Conservation (phyloP, 2,888 invertebrate genomes). For the Notocelia uddmanniana region DNA sequence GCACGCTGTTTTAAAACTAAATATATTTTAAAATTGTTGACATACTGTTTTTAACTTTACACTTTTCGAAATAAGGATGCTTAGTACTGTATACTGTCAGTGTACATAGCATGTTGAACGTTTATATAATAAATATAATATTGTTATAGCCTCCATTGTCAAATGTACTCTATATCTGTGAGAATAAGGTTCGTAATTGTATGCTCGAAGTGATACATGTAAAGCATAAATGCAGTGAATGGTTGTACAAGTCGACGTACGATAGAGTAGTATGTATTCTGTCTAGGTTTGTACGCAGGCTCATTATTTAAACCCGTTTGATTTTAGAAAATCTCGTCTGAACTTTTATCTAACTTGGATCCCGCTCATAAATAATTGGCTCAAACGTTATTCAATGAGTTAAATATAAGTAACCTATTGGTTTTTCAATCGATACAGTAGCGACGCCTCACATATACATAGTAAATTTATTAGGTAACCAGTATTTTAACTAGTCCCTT, state of each 20-base stretch:
- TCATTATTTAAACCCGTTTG: not conserved
- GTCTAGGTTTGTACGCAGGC: conserved; percentile 63
- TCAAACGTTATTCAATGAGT: not conserved
- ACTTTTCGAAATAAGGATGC: conserved; percentile 31
- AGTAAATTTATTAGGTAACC: no score
- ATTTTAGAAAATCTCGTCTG: not conserved
- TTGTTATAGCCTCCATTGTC: conserved; percentile 57
- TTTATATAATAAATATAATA: conserved; percentile 64
- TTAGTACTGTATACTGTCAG: conserved; percentile 43
- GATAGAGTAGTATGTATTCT: conserved; percentile 58
- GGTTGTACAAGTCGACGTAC: conserved; percentile 50
- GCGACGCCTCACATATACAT: not conserved
- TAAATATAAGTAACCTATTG: not conserved
- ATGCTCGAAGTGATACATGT: conserved; percentile 51
- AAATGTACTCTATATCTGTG: conserved; percentile 33
- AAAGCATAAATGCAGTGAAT: conserved; percentile 37
- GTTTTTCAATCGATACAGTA: not conserved
- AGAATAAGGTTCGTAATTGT: conserved; percentile 57
- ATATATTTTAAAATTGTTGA: conserved; percentile 55
- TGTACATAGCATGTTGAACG: conserved; percentile 74
- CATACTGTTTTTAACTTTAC: conserved; percentile 46
- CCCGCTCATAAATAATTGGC: not conserved
- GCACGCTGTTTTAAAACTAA: conserved; percentile 56
- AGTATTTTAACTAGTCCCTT: no score
- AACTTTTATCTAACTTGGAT: not conserved